A percentile compares a stretch with the other conserved stretches of the same genome.
Conservation (phyloP, 1,140 invertebrate species). For the Glossosoma conforme region DNA sequence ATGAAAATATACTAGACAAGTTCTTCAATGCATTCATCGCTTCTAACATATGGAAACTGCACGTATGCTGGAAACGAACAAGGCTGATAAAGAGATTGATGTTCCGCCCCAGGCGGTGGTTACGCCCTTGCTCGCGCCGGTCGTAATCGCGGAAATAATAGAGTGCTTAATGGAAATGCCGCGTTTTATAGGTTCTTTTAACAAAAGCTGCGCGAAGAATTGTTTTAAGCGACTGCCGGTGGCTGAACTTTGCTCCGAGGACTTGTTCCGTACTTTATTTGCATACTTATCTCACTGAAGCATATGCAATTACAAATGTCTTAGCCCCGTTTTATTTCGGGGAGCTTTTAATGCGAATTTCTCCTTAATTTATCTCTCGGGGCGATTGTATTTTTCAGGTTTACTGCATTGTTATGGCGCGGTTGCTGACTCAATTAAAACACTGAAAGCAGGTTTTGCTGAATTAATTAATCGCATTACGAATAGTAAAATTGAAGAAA, state of each 20-base stretch:
- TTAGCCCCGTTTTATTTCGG: conserved; percentile 7
- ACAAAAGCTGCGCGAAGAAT: conserved; percentile 20
- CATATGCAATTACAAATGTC: conserved; percentile 11
- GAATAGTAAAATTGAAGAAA: no score
- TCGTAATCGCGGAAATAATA: conserved; percentile 25
- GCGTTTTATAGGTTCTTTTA: conserved; percentile 24
- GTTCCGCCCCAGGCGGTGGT: no score
- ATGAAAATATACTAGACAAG: no score
- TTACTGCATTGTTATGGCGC: no score
- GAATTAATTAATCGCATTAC: no score
- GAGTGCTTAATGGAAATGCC: conserved; percentile 27
- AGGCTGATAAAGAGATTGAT: neutral
- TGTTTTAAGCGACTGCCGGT: conserved; percentile 23
- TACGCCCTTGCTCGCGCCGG: neutral
- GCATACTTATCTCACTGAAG: conserved; percentile 15
- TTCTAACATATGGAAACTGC: neutral
- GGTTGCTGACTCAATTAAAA: no score
- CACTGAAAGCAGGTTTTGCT: no score
- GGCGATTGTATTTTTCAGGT: no score
- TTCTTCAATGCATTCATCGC: neutral
- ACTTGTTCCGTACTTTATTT: conserved; percentile 12
- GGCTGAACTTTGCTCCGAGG: conserved; percentile 15
- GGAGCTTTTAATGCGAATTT: no score
- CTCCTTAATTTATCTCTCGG: no score
- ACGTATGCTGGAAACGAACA: neutral